Evolutionary conservation across 2,888 invertebrate genomes (phyloP).

Genomic region (Catocala sponsa): DNA sequence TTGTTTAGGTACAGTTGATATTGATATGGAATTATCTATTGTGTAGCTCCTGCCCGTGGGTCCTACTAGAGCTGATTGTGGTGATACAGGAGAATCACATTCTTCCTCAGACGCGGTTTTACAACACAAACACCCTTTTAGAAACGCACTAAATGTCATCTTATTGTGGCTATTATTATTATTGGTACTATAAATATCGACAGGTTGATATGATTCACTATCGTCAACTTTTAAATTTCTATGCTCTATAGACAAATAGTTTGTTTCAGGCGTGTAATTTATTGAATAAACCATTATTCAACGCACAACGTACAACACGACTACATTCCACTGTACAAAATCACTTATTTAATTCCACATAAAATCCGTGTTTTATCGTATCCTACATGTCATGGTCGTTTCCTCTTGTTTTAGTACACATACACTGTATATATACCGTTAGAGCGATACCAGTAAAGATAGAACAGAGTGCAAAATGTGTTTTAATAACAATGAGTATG

Average conservation of each 20-base stretch:
- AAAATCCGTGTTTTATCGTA: constrained; percentile 80
- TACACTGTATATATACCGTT: constrained; percentile 42
- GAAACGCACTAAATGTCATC: constrained; percentile 58
- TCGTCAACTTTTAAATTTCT: constrained; percentile 48
- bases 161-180: constrained; percentile 51
- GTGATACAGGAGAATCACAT: constrained; percentile 58
- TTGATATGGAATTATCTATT: constrained; percentile 56
- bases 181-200: constrained; percentile 69
- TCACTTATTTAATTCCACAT: constrained; percentile 65
- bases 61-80: constrained; percentile 69
- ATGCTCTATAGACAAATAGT: constrained; percentile 70
- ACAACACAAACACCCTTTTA: constrained; percentile 68
- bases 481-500: constrained; percentile 26
- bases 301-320: constrained; percentile 56
- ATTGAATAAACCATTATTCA: constrained; percentile 64
- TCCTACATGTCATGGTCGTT: constrained; percentile 74
- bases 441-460: constrained; percentile 62
- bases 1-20: constrained; percentile 28
- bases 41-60: constrained; percentile 72
- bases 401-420: constrained; percentile 70
- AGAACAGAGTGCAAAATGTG: constrained; percentile 51
- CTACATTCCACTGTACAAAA: constrained; percentile 59
- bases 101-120: constrained; percentile 52
- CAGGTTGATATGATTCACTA: constrained; percentile 62
- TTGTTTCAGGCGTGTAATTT: constrained; percentile 60